A percentile compares a stretch with the other conserved stretches of the same genome.
Conservation (phyloP, 2,113 vertebrate genomes). For the Clinocottus analis region DNA sequence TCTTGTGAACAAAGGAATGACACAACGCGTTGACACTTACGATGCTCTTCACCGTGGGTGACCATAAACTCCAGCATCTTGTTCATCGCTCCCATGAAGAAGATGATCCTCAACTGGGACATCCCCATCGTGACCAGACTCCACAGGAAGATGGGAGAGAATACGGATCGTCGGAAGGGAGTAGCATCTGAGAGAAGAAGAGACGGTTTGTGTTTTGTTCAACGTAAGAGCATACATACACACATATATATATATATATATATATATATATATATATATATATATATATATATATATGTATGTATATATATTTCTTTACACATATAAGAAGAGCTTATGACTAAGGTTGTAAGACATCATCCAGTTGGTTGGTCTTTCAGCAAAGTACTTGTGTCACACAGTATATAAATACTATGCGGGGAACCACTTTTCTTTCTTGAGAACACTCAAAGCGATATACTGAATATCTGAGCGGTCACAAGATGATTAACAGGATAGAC, state of each 20-base stretch:
- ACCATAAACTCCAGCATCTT: conserved; percentile 91
- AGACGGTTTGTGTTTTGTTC: neutral
- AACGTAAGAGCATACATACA: neutral
- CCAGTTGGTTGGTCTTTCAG: neutral
- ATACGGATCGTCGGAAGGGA: conserved; percentile 87
- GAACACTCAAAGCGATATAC: neutral
- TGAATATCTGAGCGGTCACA: neutral
- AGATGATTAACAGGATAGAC: neutral
- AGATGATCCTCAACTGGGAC: conserved; percentile 91
- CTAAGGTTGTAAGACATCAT: neutral
- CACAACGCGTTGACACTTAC: conserved; percentile 66
- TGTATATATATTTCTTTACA: too few species aligned
- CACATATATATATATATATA: too few species aligned
- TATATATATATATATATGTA: too few species aligned
- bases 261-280: too few species aligned
- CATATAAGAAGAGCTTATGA: neutral
- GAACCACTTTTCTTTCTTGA: neutral
- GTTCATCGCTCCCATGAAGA: conserved; percentile 95
- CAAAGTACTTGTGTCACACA: neutral
- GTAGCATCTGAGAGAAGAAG: conserved; percentile 69
- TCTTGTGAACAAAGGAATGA: neutral
- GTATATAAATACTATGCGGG: neutral
- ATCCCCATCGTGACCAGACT: conserved; percentile 92
- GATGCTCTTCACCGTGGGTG: conserved; percentile 57
- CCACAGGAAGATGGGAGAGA: conserved; percentile 92